Conservation (phyloP, 2,888 invertebrate species). For the Luperina testacea region DNA sequence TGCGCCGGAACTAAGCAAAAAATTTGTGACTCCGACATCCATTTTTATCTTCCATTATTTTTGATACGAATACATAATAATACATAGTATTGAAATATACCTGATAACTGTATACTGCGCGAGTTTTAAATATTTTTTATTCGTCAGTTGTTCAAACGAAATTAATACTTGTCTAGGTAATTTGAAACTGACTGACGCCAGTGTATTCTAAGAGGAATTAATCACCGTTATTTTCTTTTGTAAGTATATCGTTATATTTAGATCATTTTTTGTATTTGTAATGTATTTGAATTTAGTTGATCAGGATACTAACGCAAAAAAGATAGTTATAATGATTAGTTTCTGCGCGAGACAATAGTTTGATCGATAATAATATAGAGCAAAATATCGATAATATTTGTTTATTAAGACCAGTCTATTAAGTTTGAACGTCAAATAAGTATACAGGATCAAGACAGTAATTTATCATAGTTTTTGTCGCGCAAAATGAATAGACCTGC, state of each 20-base stretch:
- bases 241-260: conserved; percentile 29
- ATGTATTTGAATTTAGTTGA: conserved; percentile 35
- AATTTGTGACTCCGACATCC: conserved; percentile 65
- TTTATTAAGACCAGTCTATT: conserved; percentile 64
- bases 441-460: conserved; percentile 76
- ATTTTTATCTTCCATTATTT: conserved; percentile 66
- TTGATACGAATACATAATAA: conserved; percentile 53
- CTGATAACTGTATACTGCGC: conserved; percentile 52
- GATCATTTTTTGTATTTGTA: conserved; percentile 6
- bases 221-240: conserved; percentile 49
- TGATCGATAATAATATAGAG: conserved; percentile 70
- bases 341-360: conserved; percentile 69
- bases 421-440: conserved; percentile 78
- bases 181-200: conserved; percentile 46
- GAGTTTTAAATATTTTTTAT: conserved; percentile 29
- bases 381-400: conserved; percentile 67
- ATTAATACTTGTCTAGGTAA: conserved; percentile 52
- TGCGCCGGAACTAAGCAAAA: conserved; percentile 70
- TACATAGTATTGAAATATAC: conserved; percentile 47
- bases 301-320: conserved; percentile 49
- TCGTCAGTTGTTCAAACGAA: conserved; percentile 28
- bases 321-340: conserved; percentile 53
- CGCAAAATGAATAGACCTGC: conserved; percentile 73
- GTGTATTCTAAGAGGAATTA: conserved; percentile 32
- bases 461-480: conserved; percentile 87